Base-by-base conservation (phyloP, 1,140 invertebrate species). In the Sitodiplosis mosellana region DNA sequence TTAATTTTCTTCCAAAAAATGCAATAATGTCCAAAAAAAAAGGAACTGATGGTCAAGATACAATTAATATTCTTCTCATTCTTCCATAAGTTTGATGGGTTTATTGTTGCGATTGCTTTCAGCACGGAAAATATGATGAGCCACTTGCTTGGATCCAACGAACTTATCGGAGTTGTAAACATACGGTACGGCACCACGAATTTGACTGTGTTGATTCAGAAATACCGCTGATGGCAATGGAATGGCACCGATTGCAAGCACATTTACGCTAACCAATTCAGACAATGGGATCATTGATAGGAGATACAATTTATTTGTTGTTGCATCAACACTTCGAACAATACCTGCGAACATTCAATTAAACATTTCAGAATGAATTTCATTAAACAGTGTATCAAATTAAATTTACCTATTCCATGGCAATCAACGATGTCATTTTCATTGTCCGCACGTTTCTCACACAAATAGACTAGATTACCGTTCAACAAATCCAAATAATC, bases 391-490 rank as follows among this genome's bases (percentile, higher is more conserved):
- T 41, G 17, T 41, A 38, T 2, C 41, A 18, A 18, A 17, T 43
- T 19, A 40, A 40, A 40, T n/a, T 33, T 48, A 63, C 61, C 62
- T 27, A 64, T 54, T 18, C 61, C 62, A 17, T 56, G 49, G 33
- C 62, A 64, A 45, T 57, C 46, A 1, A 55, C 6, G 11, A 48
- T 48, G 4, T 20, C 21, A 33, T 36, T 34, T 3, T 4, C 12
- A 17, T 10, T n/a, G 17, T 20, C n/a, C 15, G 37, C 22, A 1
- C 40, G 42, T n/a, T 18, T 43, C 22, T 52, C 51, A 40, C 59
- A 60, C 12, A 64, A 44, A 50, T 59, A 61, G 17, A 64, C 61
- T 33, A 64, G 19, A 53, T 64, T 63, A 2, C 53, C 61, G 38
- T 64, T 60, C 22, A 60, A 48, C 2, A 58, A 52, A 2, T 50